phyloP scores from a whole-genome alignment of 1,140 invertebrate species.

The Leptinotarsa undecemlineata region DNA sequence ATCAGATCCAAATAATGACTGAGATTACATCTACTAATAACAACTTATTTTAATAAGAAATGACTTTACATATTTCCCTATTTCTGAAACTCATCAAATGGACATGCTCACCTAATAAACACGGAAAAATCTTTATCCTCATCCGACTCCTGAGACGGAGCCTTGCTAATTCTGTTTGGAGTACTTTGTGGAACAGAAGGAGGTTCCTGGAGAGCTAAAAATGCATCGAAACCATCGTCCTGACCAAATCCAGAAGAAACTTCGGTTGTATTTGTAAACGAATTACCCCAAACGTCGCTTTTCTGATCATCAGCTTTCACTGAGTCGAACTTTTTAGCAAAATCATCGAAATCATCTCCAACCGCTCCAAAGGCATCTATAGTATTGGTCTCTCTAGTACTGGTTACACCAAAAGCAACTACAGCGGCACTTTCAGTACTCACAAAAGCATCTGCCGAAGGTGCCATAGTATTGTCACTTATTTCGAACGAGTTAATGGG shows the following conservation, averaged over 20 bases:
- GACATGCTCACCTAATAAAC: constrained; percentile 69
- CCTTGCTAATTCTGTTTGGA: constrained; percentile 61
- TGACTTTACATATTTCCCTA: background rate
- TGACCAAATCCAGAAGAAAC: constrained; percentile 52
- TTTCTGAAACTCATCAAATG: background rate
- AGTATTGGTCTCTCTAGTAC: background rate
- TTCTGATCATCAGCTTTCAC: constrained; percentile 60
- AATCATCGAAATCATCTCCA: constrained; percentile 76
- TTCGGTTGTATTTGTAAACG: constrained; percentile 42
- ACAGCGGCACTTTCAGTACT: background rate
- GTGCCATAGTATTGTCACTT: no score
- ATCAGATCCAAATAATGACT: no score
- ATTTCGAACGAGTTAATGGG: no score
- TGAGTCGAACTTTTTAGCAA: constrained; percentile 83
- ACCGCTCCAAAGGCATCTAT: background rate
- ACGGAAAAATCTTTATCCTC: constrained; percentile 77
- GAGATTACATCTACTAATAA: no score
- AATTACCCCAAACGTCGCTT: constrained; percentile 58
- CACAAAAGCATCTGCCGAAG: no score
- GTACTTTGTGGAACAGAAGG: constrained; percentile 64
- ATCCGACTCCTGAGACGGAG: constrained; percentile 75
- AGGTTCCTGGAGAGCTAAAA: constrained; percentile 78
- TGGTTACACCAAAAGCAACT: constrained; percentile 9
- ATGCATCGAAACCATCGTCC: constrained; percentile 78
- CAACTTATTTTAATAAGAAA: background rate